A percentile compares a stretch with the other conserved stretches of the same genome.
These are phyloP conservation scores for Cyprinodon variegatus DNA, from an alignment of 2,113 vertebrate species.

Conservation along the genomic window DNA sequence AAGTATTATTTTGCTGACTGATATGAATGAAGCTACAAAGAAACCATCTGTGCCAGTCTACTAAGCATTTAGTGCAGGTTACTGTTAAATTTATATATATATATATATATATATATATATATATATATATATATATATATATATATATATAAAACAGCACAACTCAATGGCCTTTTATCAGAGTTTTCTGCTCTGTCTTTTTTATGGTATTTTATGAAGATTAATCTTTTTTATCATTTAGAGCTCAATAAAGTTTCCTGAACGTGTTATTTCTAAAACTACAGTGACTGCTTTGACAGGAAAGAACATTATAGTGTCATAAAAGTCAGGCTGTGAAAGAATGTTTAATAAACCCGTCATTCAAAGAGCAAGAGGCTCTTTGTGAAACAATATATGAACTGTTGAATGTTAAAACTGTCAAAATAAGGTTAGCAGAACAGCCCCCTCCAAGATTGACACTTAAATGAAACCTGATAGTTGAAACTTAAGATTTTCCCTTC, in stretches of 20 bases:
- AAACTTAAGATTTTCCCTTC: not conserved
- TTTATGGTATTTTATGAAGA: not conserved
- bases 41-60: not conserved
- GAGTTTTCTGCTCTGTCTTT: not conserved
- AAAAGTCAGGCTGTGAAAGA: not conserved
- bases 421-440: not conserved
- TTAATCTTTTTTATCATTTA: not conserved
- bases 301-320: not conserved
- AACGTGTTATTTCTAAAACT: not conserved
- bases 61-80: conserved; percentile 1
- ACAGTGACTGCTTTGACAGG: not conserved
- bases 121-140: not conserved
- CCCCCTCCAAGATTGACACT: not conserved
- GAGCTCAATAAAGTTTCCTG: not conserved
- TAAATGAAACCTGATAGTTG: not conserved
- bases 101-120: not conserved
- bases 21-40: conserved; percentile 2
- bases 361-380: not conserved
- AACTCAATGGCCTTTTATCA: not conserved
- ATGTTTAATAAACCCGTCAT: not conserved
- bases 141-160: not conserved
- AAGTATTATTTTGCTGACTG: conserved; percentile 11
- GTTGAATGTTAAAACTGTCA: not conserved
- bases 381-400: not conserved
- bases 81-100: conserved; percentile 5